Percentiles rank a stretch among this genome's conserved stretches.
Conservation (phyloP, 2,888 invertebrate species). For the Andrena camellia region DNA sequence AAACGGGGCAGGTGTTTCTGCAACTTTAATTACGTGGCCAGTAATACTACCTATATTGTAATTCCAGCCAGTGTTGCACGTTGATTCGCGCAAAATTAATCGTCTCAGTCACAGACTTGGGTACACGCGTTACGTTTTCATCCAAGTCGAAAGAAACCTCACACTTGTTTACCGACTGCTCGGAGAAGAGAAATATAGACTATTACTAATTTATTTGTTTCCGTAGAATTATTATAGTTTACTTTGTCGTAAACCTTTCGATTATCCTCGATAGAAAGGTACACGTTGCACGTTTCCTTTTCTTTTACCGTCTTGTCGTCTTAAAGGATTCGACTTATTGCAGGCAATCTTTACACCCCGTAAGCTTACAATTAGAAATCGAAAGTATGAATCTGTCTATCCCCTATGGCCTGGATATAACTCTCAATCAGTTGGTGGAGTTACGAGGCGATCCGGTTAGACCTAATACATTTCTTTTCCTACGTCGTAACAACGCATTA, state of each 20-base stretch:
- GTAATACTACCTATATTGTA: conserved; percentile 36
- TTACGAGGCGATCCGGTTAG: background rate
- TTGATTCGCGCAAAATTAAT: conserved; percentile 29
- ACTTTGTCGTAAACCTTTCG: background rate
- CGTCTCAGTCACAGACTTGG: background rate
- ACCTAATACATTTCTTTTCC: background rate
- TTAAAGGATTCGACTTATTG: background rate
- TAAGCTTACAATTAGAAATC: background rate
- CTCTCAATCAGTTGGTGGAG: background rate
- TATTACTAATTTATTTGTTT: conserved; percentile 29
- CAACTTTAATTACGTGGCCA: conserved; percentile 59
- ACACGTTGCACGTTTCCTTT: background rate
- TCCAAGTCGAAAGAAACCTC: background rate
- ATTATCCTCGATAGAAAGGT: background rate
- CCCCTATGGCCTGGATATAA: background rate
- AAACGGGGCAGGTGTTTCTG: conserved; percentile 31
- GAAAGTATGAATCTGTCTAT: background rate
- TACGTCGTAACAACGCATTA: background rate
- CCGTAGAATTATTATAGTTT: background rate
- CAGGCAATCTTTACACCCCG: background rate
- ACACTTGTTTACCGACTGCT: background rate
- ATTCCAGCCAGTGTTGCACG: conserved; percentile 28
- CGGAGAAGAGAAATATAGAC: background rate
- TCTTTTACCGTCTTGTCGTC: background rate
- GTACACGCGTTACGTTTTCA: background rate